Evolutionary conservation across 1,140 invertebrate genomes (phyloP), one percentile per base, ranked within the genome.

Genomic region (Cotesia chilonis): DNA sequence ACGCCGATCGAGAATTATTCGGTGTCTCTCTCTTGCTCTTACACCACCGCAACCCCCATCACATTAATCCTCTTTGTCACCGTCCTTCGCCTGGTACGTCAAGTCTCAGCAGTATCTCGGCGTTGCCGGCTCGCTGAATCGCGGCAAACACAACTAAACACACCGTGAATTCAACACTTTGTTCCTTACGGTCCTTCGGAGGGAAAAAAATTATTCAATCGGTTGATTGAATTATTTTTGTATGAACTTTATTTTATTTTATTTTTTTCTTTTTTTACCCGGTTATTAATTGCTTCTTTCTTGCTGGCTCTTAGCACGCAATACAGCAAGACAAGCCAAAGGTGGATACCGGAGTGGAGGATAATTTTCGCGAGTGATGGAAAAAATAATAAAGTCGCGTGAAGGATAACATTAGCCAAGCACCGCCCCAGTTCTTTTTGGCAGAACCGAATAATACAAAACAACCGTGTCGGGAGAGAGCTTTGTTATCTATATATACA

Each of bases 41-140:
- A 9, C 36, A 37, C 66, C 68, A 37, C 60, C 65, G 73, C 54
- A 76, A 28, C 28, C 28, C 28, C 28, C 75, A 77, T 47, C 72
- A 71, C 70, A 61, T 71, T 52, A 41, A 36, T 63, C 59, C 51
- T 70, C 70, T 72, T 73, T 67, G 36, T 75, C 71, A 60, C 59
- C 66, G 73, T 70, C 70, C 64, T 61, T 67, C 75, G 66, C 74
- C 78, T 68, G 74, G 79, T 78, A 77, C 76, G 54, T 70, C 67
- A 65, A 54, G 59, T 12, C 66, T 35, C 66, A 20, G 69, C 73
- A 79, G 72, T 63, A 67, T 72, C 74, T 68, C 79, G 76, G 67
- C 73, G 80, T 81, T 82, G 79, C 79, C 80, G 78, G 79, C 77
- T 82, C 80, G 78, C 51, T 71, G 54, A 69, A 70, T 57, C 64